A percentile compares a stretch with the other conserved stretches of the same genome.
Evolutionary conservation across 2,113 vertebrate species (phyloP).

Genomic region (Bubo blakistoni): DNA sequence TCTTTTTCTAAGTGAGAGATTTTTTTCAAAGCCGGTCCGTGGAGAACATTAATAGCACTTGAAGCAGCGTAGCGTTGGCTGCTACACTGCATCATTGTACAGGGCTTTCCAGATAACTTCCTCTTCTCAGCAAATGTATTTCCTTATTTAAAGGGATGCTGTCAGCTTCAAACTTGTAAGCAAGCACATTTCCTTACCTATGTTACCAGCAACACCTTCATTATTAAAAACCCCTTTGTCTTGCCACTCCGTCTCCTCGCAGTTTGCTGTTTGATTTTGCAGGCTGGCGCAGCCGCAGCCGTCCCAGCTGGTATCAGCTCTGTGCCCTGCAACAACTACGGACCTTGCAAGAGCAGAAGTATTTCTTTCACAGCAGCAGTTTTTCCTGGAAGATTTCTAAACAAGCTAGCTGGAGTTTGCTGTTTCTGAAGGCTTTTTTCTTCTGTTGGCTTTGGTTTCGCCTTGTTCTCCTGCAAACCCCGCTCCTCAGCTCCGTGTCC

Average conservation of each 20-base stretch:
- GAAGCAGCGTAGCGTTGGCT: slow-evolving; percentile 53
- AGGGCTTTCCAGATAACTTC: slow-evolving; percentile 27
- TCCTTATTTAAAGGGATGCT: slow-evolving; percentile 63
- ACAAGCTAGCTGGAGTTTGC: neutral
- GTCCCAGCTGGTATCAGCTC: neutral
- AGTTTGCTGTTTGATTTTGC: neutral
- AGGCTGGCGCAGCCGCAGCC: neutral
- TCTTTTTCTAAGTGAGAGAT: slow-evolving; percentile 65
- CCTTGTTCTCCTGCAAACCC: neutral
- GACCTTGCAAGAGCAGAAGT: neutral
- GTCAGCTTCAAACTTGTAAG: slow-evolving; percentile 57
- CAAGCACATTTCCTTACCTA: slow-evolving; percentile 64
- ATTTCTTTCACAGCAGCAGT: neutral
- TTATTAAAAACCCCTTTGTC: slow-evolving; percentile 64
- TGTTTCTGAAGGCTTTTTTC: neutral
- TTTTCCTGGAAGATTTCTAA: neutral
- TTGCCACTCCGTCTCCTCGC: neutral
- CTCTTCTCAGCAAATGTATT: slow-evolving; percentile 44
- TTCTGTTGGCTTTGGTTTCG: neutral
- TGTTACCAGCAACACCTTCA: slow-evolving; percentile 64
- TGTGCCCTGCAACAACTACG: neutral
- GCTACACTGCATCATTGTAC: slow-evolving; percentile 4
- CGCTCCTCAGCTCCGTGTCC: neutral
- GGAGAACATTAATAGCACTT: slow-evolving; percentile 65
- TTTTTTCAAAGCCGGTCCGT: slow-evolving; percentile 64